Conservation (phyloP, 1,140 invertebrate genomes). For the Microplitis mediator region DNA sequence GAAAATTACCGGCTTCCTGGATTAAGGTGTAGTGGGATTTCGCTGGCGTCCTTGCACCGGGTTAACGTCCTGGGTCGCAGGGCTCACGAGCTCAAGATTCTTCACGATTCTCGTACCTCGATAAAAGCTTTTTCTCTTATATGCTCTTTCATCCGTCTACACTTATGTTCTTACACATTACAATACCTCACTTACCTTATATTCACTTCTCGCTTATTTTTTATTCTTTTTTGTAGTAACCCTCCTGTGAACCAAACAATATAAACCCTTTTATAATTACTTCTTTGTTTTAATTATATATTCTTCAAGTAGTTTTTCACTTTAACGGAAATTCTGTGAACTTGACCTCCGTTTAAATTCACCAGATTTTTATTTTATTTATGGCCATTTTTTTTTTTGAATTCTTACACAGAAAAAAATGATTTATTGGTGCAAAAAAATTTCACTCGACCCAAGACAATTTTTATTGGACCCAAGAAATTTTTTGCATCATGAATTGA, state of each 20-base stretch:
- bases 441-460: too few species aligned
- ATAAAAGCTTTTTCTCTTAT: background rate
- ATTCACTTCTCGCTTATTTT: too few species aligned
- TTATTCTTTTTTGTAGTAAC: background rate
- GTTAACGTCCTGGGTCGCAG: slow-evolving; percentile 32
- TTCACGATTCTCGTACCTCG: background rate
- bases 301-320: too few species aligned
- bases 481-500: too few species aligned
- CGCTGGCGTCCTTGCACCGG: slow-evolving; percentile 31
- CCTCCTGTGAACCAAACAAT: background rate
- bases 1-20: slow-evolving; percentile 31
- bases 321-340: too few species aligned
- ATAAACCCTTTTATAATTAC: slow-evolving; percentile 7
- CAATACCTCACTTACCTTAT: too few species aligned
- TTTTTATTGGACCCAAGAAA: too few species aligned
- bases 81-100: background rate
- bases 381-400: background rate
- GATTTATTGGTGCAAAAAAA: too few species aligned
- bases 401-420: too few species aligned
- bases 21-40: slow-evolving; percentile 11
- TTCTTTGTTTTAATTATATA: background rate
- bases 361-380: too few species aligned
- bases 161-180: background rate
- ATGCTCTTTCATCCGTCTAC: background rate
- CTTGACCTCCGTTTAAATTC: too few species aligned